These are phyloP conservation scores for Invenusta paracnida DNA, from an alignment of 2,888 invertebrate species.

Conservation along the genomic window DNA sequence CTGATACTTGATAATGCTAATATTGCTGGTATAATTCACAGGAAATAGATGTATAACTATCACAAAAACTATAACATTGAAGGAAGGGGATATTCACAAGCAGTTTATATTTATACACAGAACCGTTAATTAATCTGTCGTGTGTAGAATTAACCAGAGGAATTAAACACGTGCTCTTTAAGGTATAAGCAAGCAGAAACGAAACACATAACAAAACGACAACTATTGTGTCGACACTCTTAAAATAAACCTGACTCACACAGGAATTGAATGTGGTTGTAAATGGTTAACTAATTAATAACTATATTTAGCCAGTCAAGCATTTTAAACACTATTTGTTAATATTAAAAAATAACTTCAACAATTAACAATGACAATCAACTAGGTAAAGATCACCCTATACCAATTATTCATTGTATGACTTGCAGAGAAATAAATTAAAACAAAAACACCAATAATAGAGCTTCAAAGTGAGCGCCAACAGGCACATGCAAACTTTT, in stretches of 20 bases:
- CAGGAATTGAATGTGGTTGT: neutral
- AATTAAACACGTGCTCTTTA: slow-evolving; percentile 21
- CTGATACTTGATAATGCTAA: too few relatives aligned
- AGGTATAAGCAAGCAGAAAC: slow-evolving; percentile 26
- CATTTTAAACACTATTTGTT: neutral
- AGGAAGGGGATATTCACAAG: neutral
- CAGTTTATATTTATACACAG: slow-evolving; percentile 11
- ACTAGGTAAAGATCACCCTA: slow-evolving; percentile 13
- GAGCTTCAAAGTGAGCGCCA: slow-evolving; percentile 29
- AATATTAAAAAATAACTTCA: neutral
- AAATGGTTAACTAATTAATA: neutral
- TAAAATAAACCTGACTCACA: neutral
- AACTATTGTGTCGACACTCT: neutral
- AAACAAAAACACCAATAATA: slow-evolving; percentile 16
- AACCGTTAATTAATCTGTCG: neutral
- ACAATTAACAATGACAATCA: neutral
- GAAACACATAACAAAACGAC: slow-evolving; percentile 21
- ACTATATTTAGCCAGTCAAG: neutral
- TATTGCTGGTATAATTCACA: neutral
- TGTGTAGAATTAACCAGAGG: slow-evolving; percentile 17
- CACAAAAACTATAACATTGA: slow-evolving; percentile 13
- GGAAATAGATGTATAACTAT: neutral
- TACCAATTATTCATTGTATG: neutral
- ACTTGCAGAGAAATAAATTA: neutral
- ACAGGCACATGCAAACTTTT: slow-evolving; percentile 15